A percentile compares a stretch with the other conserved stretches of the same genome.
Evolutionary conservation across 2,113 vertebrate species (phyloP).

Genomic region (Leptodactylus fuscus): DNA sequence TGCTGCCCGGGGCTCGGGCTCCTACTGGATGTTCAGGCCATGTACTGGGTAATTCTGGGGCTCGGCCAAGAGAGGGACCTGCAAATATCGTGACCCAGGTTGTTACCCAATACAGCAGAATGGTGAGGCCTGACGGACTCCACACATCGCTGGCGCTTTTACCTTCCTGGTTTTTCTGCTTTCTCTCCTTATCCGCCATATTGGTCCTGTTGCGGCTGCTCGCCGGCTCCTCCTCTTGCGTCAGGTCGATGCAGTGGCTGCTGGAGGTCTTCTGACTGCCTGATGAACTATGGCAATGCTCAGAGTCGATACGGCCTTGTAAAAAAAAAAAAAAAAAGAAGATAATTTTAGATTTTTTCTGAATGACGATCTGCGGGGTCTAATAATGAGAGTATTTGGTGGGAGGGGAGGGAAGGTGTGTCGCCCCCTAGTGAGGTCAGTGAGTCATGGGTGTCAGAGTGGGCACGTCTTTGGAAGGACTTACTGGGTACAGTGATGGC

Average conservation of each 20-base stretch:
- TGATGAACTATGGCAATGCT: not conserved
- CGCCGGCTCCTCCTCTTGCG: constrained; percentile 34
- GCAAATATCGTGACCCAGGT: no score
- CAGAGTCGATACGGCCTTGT: not conserved
- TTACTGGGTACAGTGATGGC: not conserved
- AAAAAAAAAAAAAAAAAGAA: not conserved
- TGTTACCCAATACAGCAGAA: no score
- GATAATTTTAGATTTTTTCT: no score
- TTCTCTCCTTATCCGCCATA: not conserved
- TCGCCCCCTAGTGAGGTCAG: no score
- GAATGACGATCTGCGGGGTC: no score
- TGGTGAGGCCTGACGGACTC: no score
- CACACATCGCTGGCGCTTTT: not conserved
- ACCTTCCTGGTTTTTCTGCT: not conserved
- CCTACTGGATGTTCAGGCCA: not conserved
- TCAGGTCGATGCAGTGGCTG: constrained; percentile 45
- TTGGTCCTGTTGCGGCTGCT: not conserved
- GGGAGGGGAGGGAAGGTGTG: no score
- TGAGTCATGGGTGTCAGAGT: no score
- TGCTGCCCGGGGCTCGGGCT: not conserved
- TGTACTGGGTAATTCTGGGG: not conserved
- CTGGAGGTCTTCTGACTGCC: no score
- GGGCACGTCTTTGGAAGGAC: no score
- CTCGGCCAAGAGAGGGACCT: not conserved
- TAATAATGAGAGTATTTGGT: no score